Conservation (phyloP, 2,113 vertebrate species). For the Paedocypris sp. region DNA sequence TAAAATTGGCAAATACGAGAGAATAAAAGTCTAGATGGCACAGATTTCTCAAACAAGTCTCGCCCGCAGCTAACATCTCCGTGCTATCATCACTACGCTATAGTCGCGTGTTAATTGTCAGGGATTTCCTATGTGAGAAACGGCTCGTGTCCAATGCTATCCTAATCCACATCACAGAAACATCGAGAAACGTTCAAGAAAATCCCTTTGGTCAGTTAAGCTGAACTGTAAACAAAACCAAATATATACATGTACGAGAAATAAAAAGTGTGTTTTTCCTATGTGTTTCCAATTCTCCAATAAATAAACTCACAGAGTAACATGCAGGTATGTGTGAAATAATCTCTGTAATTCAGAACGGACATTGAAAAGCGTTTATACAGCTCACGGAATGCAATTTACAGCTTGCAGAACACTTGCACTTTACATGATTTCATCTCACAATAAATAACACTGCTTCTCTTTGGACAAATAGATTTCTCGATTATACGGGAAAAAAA, state of each 20-base stretch:
- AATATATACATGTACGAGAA: conserved; percentile 81
- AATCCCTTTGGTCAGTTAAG: conserved; percentile 89
- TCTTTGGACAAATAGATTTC: conserved; percentile 99
- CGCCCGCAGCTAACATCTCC: conserved; percentile 43
- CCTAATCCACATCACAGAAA: conserved; percentile 38
- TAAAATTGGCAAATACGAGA: conserved; percentile 51
- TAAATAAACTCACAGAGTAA: conserved; percentile 93
- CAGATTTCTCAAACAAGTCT: conserved; percentile 54
- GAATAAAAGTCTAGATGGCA: conserved; percentile 56
- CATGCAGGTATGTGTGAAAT: conserved; percentile 82
- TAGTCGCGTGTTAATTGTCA: conserved; percentile 24
- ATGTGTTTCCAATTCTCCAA: conserved; percentile 53
- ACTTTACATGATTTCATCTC: conserved; percentile 87
- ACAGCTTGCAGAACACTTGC: conserved; percentile 79
- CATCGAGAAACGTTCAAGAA: conserved; percentile 57
- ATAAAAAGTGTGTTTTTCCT: conserved; percentile 60
- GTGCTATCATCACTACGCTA: conserved; percentile 32
- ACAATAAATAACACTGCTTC: conserved; percentile 99
- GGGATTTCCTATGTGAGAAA: conserved; percentile 42
- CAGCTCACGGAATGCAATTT: conserved; percentile 88
- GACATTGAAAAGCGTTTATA: conserved; percentile 70
- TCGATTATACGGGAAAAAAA: conserved; percentile 65
- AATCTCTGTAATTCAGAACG: conserved; percentile 71
- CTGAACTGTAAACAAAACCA: conserved; percentile 95
- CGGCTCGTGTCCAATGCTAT: conserved; percentile 38